Evolutionary conservation across 2,113 vertebrate genomes (phyloP).

Genomic region (Anas platyrhynchos): DNA sequence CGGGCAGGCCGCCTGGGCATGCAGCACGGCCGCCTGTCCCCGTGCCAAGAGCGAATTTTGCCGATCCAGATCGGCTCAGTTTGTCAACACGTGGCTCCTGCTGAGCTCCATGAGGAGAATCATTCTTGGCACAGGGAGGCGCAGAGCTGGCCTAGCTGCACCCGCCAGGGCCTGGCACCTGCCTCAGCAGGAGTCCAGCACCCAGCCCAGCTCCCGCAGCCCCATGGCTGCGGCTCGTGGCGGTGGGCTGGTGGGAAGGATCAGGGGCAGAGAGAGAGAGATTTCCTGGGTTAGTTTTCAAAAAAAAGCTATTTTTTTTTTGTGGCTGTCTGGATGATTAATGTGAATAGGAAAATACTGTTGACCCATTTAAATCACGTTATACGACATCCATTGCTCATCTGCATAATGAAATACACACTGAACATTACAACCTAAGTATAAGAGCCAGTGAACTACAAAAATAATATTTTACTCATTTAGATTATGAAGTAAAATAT

Average conservation of each 20-base stretch:
- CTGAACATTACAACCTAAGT: conserved; percentile 68
- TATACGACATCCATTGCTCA: conserved; percentile 76
- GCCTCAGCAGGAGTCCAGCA: not conserved
- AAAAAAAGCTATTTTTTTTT: not conserved
- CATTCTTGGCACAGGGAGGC: conserved; percentile 26
- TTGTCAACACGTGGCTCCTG: conserved; percentile 56
- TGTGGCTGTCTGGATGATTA: conserved; percentile 79
- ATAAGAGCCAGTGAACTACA: conserved; percentile 70
- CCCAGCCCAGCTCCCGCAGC: not conserved
- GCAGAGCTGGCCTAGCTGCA: not conserved
- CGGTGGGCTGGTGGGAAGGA: not conserved
- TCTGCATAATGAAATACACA: conserved; percentile 80
- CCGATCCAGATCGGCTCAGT: conserved; percentile 36
- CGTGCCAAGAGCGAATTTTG: conserved; percentile 37
- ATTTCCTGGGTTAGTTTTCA: conserved; percentile 71
- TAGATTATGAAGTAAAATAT: conserved; percentile 75
- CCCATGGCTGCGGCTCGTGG: not conserved
- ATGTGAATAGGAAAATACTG: conserved; percentile 81
- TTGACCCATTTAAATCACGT: conserved; percentile 84
- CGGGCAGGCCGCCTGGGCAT: not conserved
- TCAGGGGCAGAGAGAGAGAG: conserved; percentile 26
- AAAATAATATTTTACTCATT: conserved; percentile 75
- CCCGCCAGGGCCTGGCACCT: not conserved
- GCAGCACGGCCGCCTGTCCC: not conserved
- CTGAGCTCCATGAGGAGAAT: not conserved